Evolutionary conservation across 1,140 invertebrate species (phyloP), one percentile per base, ranked within the genome.

Genomic region (Apis mellifera): DNA sequence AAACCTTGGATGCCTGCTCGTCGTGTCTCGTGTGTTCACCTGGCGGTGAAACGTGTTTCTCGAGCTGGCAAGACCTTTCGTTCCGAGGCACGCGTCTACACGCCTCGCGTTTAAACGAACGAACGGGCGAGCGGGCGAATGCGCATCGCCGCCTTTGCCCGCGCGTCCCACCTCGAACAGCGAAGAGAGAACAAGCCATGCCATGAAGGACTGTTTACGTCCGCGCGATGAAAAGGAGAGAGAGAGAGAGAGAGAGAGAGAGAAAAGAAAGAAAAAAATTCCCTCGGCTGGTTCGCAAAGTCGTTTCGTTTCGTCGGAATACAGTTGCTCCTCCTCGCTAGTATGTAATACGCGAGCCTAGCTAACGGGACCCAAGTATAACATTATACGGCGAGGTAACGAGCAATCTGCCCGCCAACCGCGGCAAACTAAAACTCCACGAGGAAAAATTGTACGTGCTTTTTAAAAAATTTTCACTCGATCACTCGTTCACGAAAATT

Each of bases 321-420:
- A 76, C 79, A 5, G 72, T 75, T 57, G 72, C 79, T 82, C 32
- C 60, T 76, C 48, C 72, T 76, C 64, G 72, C 74, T 76, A 64
- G 79, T 76, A 75, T 82, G 72, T 75, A 75, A 82, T 76, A 82
- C 79, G 73, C 73, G 79, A 76, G 69, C 64, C 72, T 82, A 76
- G 72, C 26, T 82, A 82, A 82, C 79, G 79, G 79, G 72, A 82
- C 73, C 23, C 23, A 76, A 72, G 72, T 82, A 76, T 76, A 82
- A 82, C 62, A 82, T 82, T 82, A 82, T 82, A 75, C 79, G 64
- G 73, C 72, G 59, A 69, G 73, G 73, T 75, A 59, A 74, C 54
- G 79, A 42, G 48, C 54, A 54, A 52, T 64, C 12, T 64, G 60
- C 60, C 23, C 60, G 60, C 23, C 13, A 64, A 64, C n/a, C 54